Percentiles rank a stretch among this genome's conserved stretches.
phyloP scores from a whole-genome alignment of 2,113 vertebrate genomes.

The Saccopteryx leptura region DNA sequence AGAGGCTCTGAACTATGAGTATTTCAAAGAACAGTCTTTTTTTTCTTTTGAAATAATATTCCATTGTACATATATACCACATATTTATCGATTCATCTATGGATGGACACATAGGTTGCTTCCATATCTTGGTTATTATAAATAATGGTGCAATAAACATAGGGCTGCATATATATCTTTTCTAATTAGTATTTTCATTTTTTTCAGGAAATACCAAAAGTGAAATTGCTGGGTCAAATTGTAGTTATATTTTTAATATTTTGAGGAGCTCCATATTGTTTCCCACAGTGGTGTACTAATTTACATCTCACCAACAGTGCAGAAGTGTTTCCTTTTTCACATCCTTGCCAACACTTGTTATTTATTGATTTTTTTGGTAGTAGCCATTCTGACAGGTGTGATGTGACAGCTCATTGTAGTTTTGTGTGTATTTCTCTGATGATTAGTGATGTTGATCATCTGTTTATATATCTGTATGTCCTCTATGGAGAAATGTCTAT shows the following conservation, averaged over 20 bases:
- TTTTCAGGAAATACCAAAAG: background rate
- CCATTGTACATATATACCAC: no score
- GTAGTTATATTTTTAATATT: background rate
- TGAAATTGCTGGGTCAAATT: background rate
- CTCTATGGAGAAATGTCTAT: background rate
- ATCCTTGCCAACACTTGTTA: background rate
- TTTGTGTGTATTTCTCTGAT: background rate
- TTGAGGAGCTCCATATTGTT: background rate
- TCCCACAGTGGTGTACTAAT: background rate
- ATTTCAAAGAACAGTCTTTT: background rate
- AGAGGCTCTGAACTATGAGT: background rate
- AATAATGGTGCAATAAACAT: background rate
- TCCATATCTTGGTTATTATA: background rate
- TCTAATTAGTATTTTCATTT: background rate
- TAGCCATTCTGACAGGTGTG: background rate
- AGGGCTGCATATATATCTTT: background rate
- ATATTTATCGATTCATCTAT: background rate
- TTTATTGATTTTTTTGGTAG: background rate
- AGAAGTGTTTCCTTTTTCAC: background rate
- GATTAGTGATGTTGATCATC: background rate
- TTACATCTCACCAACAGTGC: background rate
- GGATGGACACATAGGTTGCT: background rate
- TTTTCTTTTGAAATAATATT: background rate
- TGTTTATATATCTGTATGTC: background rate
- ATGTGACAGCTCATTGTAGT: background rate